These are phyloP conservation scores for Centruroides vittatus DNA, from an alignment of 1,140 invertebrate species.

Conservation along the genomic window DNA sequence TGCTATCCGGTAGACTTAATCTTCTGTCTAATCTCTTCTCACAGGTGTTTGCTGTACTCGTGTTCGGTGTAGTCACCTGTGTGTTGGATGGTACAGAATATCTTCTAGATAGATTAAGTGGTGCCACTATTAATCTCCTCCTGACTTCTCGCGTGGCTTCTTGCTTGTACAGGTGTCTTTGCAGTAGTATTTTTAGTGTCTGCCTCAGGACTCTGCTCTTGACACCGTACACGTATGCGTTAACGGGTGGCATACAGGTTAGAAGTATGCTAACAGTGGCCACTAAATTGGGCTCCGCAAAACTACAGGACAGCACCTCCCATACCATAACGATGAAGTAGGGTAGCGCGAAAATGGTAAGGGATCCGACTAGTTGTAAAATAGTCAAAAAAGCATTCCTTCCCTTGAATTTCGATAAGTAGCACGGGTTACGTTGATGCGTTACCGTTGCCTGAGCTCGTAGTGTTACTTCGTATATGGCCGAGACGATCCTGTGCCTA, in stretches of 20 bases:
- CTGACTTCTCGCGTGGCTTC: slow-evolving; percentile 47
- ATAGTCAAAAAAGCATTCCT: slow-evolving; percentile 51
- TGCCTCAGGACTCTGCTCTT: slow-evolving; percentile 48
- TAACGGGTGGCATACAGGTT: slow-evolving; percentile 50
- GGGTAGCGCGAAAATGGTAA: slow-evolving; percentile 53
- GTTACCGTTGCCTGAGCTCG: slow-evolving; percentile 69
- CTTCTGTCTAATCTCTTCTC: too few species aligned
- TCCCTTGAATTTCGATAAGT: slow-evolving; percentile 30
- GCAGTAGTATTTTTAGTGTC: slow-evolving; percentile 58
- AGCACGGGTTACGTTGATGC: slow-evolving; percentile 56
- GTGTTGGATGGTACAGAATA: too few species aligned
- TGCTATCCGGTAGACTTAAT: too few species aligned
- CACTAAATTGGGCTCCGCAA: slow-evolving; percentile 29
- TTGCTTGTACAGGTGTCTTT: slow-evolving; percentile 61
- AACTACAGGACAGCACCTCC: slow-evolving; percentile 33
- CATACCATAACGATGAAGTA: slow-evolving; percentile 55
- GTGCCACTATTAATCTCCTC: not conserved
- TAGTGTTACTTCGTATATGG: slow-evolving; percentile 66
- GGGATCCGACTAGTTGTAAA: slow-evolving; percentile 50
- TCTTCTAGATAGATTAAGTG: too few species aligned
- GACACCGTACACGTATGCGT: slow-evolving; percentile 59
- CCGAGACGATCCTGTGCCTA: slow-evolving; percentile 62
- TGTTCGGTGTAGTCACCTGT: too few species aligned
- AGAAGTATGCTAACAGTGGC: slow-evolving; percentile 45
- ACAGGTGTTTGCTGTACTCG: too few species aligned